Evolutionary conservation across 2,888 invertebrate genomes (phyloP), one percentile per base, ranked within the genome.

Genomic region (Noctua comes): DNA sequence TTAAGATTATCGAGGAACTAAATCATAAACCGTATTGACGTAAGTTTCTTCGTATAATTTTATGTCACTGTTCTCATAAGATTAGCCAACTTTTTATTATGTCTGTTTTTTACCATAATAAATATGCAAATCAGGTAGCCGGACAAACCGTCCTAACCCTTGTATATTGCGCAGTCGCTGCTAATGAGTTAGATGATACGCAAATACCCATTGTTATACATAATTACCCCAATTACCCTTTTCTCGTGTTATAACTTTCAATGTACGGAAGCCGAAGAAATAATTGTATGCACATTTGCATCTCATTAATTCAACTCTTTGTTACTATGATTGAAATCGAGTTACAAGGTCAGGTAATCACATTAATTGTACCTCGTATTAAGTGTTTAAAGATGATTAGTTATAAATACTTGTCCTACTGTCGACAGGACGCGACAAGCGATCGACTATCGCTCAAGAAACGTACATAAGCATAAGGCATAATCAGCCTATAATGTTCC

Each of bases 291-390:
- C 68, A 87, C 90, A 95, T 96, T 96, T 96, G 95, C 96, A 96
- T 96, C 92, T 92, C 90, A 95, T 95, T 95, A 94, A 93, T 91
- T 91, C 92, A 90, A 90, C 87, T 93, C 92, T 94, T 94, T 93
- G 94, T 95, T 93, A 91, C 91, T 93, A 91, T 92, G 95, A 95
- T 96, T 95, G 95, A 95, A 95, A 96, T 95, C 95, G 87, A 89
- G 88, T 11, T 27, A 75, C 94, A 95, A 96, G 96, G 95, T 92
- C 93, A 85, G 76, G 57, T 94, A 94, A 95, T 94, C 91, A 92
- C 90, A 91, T 92, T 95, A 94, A 95, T 95, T 95, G 93, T 93
- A 78, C 18, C 43, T 66, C 43, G 88, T 88, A 91, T 92, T 93
- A 85, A 75, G 84, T 85, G 69, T 64, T 75, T 70, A 90, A 89